Conservation (phyloP, 2,888 invertebrate genomes). For the Eupithecia abbreviata region DNA sequence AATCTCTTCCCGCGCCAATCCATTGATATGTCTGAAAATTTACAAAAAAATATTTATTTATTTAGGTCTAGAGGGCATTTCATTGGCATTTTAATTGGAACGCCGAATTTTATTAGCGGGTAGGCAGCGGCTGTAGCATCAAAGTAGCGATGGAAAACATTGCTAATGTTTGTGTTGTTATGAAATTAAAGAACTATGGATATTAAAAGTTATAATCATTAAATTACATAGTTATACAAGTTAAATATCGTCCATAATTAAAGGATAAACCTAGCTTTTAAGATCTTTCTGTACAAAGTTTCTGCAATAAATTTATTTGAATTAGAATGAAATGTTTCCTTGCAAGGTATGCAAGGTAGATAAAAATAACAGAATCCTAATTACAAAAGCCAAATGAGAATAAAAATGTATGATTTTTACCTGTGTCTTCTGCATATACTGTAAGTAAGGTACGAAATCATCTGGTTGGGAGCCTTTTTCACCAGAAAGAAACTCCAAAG, state of each 20-base stretch:
- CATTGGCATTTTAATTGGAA: background rate
- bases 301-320: too few relatives aligned
- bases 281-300: too few relatives aligned
- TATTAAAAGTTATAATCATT: too few relatives aligned
- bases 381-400: background rate
- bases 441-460: slow-evolving; percentile 94
- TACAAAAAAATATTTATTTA: background rate
- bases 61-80: background rate
- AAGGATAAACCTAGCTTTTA: too few relatives aligned
- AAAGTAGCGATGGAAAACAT: too few relatives aligned
- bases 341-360: too few relatives aligned
- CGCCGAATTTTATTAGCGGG: background rate
- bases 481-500: slow-evolving; percentile 92
- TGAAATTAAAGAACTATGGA: too few relatives aligned
- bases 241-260: too few relatives aligned
- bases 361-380: background rate
- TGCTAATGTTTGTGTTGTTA: too few relatives aligned
- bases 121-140: too few relatives aligned
- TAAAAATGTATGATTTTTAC: slow-evolving; percentile 52
- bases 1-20: slow-evolving; percentile 97
- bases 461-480: slow-evolving; percentile 91
- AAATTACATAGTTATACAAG: too few relatives aligned
- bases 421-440: slow-evolving; percentile 89
- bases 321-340: too few relatives aligned
- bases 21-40: slow-evolving; percentile 88